Base-by-base conservation (phyloP, 2,888 invertebrate species). In the Coremacera marginata region DNA sequence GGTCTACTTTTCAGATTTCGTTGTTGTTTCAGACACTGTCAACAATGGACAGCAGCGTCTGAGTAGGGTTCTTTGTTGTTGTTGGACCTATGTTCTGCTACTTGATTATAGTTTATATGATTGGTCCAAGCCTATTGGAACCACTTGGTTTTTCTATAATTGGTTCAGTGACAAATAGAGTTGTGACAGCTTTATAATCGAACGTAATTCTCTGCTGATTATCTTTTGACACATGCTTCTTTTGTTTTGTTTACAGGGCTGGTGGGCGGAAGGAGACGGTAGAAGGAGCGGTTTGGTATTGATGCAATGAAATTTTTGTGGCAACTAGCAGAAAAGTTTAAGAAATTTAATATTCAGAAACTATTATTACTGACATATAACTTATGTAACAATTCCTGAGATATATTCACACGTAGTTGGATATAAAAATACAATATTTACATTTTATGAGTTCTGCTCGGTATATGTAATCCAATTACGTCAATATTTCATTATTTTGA, bases 111-210 rank as follows among this genome's bases (percentile, higher is more conserved):
- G 25, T 8, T 19, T 22, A 3, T 55, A 55, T 55, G 4, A 60
- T 25, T 27, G 60, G 25, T 27, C 4, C 25, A 14, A 44, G 44
- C 44, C 11, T 14, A 1, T 44, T 27, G 27, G 25, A 14, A 27
- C 2, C 9, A 27, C 8, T 27, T 25, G 11, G 11, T 5, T 27
- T 14, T 60, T 60, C 27, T 16, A 60, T 27, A 60, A 60, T 60
- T 60, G 60, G 60, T 60, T 60, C 27, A 25, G 9, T 60, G 60
- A 60, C 60, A 60, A 27, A 22, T 60, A 27, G 27, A 4, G 60
- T 27, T 16, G 27, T 60, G 60, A 60, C 60, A 60, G 60, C 60
- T 14, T 60, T 60, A 14, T 60, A 60, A 60, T 60, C 60, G 60
- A 25, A 60, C 60, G 25, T 60, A 60, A 60, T 60, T 60, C 60